These are phyloP conservation scores for Chromoteleia sp. DNA, from an alignment of 2,888 invertebrate species.

Conservation along the genomic window DNA sequence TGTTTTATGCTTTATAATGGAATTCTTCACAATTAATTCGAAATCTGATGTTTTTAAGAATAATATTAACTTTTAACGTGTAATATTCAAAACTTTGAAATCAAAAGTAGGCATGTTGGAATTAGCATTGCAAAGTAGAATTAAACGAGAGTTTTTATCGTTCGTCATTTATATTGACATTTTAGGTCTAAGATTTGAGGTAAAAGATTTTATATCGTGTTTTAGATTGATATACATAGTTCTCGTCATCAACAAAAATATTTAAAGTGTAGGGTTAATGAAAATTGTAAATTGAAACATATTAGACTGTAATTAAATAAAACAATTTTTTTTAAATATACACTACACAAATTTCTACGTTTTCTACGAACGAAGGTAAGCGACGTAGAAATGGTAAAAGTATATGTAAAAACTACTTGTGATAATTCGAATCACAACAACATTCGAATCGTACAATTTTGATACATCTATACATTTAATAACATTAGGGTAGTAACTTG, in stretches of 20 bases:
- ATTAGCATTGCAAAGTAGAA: constrained; percentile 10
- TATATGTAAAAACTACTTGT: constrained; percentile 34
- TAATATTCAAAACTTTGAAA: constrained; percentile 24
- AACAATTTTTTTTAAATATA: neutral
- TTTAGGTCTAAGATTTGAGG: constrained; percentile 23
- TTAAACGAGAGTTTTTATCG: constrained; percentile 4
- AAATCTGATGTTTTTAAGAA: constrained; percentile 3
- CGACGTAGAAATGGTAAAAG: constrained; percentile 3
- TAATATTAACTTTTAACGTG: constrained; percentile 8
- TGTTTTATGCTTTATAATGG: neutral
- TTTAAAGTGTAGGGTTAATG: constrained; percentile 14
- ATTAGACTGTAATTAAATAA: constrained; percentile 31
- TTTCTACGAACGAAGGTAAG: neutral
- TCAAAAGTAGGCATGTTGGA: constrained; percentile 24
- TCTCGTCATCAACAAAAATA: neutral
- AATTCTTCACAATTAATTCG: neutral
- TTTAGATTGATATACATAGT: constrained; percentile 32
- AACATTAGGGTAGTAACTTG: constrained; percentile 23
- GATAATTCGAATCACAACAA: too few species aligned
- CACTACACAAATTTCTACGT: constrained; percentile 11
- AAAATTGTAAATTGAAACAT: constrained; percentile 18
- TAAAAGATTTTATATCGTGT: constrained; percentile 31
- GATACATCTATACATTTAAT: constrained; percentile 40
- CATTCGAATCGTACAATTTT: constrained; percentile 30
- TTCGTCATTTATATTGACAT: constrained; percentile 10